Percentiles rank a stretch among this genome's conserved stretches.
phyloP scores from a whole-genome alignment of 1,140 invertebrate species.

The Solenopsis fugax region DNA sequence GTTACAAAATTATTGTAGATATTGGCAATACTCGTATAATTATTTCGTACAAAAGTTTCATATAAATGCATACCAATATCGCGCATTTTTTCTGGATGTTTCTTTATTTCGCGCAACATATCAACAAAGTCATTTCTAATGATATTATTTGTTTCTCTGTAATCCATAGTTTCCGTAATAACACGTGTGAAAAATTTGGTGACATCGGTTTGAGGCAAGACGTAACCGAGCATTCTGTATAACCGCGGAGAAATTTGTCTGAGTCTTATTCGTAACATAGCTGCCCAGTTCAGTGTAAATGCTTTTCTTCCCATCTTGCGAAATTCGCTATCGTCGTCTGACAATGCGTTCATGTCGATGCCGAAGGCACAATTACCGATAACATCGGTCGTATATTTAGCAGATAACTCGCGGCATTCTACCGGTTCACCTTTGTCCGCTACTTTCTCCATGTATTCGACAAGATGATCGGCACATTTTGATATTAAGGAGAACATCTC shows the following conservation, averaged over 20 bases:
- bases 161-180: constrained; percentile 84
- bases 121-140: constrained; percentile 88
- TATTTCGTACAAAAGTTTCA: neutral
- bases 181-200: constrained; percentile 85
- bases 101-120: constrained; percentile 87
- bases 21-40: neutral
- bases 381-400: constrained; percentile 86
- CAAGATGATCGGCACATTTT: constrained; percentile 80
- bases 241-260: constrained; percentile 73
- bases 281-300: constrained; percentile 83
- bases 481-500: constrained; percentile 82
- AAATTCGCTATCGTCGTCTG: constrained; percentile 85
- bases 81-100: constrained; percentile 53
- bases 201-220: constrained; percentile 77
- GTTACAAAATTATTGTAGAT: neutral
- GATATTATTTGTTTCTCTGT: constrained; percentile 85
- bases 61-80: constrained; percentile 83
- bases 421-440: constrained; percentile 76
- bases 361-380: constrained; percentile 83
- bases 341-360: constrained; percentile 85
- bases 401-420: constrained; percentile 86
- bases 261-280: constrained; percentile 78
- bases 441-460: constrained; percentile 79
- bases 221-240: constrained; percentile 67
- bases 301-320: constrained; percentile 80